Evolutionary conservation across 2,113 vertebrate species (phyloP).

Genomic region (Castor canadensis): DNA sequence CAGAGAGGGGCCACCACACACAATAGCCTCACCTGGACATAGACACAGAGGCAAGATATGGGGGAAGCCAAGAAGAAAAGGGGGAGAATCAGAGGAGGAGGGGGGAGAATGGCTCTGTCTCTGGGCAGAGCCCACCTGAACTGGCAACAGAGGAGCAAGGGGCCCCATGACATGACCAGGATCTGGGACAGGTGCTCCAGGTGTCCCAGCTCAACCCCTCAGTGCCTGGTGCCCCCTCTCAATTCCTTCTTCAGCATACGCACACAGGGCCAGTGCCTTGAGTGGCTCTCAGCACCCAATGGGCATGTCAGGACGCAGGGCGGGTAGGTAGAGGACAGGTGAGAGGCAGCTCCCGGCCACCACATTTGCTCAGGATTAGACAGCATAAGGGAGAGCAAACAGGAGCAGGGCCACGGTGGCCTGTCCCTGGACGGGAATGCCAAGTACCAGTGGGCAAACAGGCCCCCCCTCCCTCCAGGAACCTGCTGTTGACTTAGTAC

Average conservation of each 20-base stretch:
- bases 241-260: not conserved
- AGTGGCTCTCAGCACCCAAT: fast-evolving
- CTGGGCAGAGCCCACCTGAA: not conserved
- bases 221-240: not conserved
- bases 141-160: too few relatives aligned
- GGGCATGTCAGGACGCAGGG: not conserved
- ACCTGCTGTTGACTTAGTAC: slow-evolving; percentile 51
- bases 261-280: not conserved
- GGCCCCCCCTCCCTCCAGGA: slow-evolving; percentile 61
- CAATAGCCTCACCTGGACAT: not conserved
- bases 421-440: not conserved
- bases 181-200: fast-evolving
- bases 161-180: not conserved
- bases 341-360: not conserved
- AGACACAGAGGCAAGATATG: fast-evolving
- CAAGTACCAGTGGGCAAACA: slow-evolving; percentile 18
- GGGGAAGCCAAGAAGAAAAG: not conserved
- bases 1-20: not conserved
- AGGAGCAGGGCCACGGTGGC: not conserved
- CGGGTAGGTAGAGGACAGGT: not conserved
- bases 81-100: too few relatives aligned
- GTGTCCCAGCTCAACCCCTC: fast-evolving
- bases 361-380: slow-evolving; percentile 62
- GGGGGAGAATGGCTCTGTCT: fast-evolving
- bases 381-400: not conserved